These are phyloP conservation scores for Grantiella picta DNA, from an alignment of 2,113 vertebrate genomes.

Conservation along the genomic window DNA sequence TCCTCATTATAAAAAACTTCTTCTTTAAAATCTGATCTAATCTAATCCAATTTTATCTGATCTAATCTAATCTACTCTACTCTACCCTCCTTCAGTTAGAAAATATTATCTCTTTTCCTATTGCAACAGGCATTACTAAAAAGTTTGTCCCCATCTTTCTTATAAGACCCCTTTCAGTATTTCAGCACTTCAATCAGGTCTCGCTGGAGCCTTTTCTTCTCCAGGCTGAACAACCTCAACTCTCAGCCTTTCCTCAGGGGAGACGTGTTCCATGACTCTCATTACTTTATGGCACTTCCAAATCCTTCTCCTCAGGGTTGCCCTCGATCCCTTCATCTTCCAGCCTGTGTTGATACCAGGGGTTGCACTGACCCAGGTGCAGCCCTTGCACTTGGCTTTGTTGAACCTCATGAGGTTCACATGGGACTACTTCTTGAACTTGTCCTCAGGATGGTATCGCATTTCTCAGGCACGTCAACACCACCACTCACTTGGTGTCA, in stretches of 20 bases:
- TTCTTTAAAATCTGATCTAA: not conserved
- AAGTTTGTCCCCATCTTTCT: not conserved
- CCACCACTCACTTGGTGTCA: not conserved
- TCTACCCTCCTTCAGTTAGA: not conserved
- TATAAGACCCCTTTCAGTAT: rapidly evolving
- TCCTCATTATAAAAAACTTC: rapidly evolving
- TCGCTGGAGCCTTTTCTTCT: not conserved
- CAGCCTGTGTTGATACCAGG: rapidly evolving
- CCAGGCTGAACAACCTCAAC: not conserved
- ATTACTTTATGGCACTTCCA: not conserved
- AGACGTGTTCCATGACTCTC: not conserved
- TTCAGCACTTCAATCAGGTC: not conserved
- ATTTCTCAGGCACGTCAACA: not conserved
- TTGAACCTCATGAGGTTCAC: not conserved
- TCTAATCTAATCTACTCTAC: not conserved
- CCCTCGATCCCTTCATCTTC: not conserved
- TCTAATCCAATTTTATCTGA: no score
- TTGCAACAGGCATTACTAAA: not conserved
- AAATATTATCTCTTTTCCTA: not conserved
- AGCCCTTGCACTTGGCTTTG: not conserved
- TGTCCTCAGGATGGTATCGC: rapidly evolving
- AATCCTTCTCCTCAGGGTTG: not conserved
- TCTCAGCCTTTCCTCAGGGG: not conserved
- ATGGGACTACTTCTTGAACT: not conserved
- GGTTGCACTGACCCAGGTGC: rapidly evolving